Evolutionary conservation across 1,140 invertebrate species (phyloP), one percentile per base, ranked within the genome.

Genomic region (Piezodorus guildinii): DNA sequence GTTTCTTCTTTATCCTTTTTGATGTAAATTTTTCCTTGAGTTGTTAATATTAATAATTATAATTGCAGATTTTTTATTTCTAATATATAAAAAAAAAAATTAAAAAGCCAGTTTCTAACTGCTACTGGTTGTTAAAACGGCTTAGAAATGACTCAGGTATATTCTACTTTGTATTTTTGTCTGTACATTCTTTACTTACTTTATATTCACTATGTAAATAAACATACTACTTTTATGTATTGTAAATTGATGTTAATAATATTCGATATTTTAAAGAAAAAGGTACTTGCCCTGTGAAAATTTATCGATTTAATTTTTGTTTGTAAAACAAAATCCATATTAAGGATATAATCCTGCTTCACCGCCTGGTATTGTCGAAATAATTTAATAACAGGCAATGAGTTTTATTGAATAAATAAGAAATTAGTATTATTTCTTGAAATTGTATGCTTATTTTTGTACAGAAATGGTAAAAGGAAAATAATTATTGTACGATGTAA

Each of bases 361-460:
- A 39, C 34, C 12, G 34, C 12, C 34, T 39, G 34, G 34, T 39
- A 39, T 39, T 39, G 6, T 39, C 34, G 12, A 39, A 39, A 39
- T 39, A 10, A 39, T 39, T 39, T 39, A 39, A 39, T 39, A 39
- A 39, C 34, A 39, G 34, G 34, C 34, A 39, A 39, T 39, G 34
- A 39, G 34, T 39, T 39, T 39, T 39, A 39, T 39, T 39, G 27
- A 56, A 23, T 23, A 56, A 56, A 25, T 16, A 56, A 23, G 23
- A 56, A 25, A 56, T 56, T 19, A 23, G 52, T 56, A 56, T 56
- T 56, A 56, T 56, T 56, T 56, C 52, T 25, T 56, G 17, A 56
- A 56, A 56, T 56, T 56, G 23, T 56, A 56, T 56, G 52, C 23
- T 56, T 56, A 56, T 56, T 56, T 56, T 56, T 56, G 52, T 56